Conservation (phyloP, 2,888 invertebrate genomes). For the Amiota minor region DNA sequence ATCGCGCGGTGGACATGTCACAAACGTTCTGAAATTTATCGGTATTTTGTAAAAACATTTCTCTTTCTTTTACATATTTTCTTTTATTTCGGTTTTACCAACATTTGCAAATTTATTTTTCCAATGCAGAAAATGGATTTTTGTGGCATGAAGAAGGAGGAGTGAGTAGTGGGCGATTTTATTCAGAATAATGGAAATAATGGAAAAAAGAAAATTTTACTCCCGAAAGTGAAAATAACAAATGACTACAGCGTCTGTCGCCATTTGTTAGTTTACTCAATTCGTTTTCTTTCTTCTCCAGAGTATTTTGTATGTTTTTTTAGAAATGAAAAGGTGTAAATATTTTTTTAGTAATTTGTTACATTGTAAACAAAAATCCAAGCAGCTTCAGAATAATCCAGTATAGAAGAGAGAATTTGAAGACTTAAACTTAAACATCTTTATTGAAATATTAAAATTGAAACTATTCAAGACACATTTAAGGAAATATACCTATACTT, state of each 20-base stretch:
- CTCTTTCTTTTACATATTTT: slow-evolving; percentile 42
- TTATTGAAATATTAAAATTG: no score
- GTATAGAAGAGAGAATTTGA: no score
- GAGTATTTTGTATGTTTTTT: no score
- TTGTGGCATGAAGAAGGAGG: neutral
- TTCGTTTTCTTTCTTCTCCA: neutral
- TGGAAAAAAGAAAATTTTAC: slow-evolving; percentile 39
- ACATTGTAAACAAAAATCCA: no score
- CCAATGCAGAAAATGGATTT: slow-evolving; percentile 29
- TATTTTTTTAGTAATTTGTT: no score
- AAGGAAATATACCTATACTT: no score
- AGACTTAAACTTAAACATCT: no score
- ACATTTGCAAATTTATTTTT: slow-evolving; percentile 63
- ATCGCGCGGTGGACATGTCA: slow-evolving; percentile 46
- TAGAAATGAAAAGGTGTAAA: no score
- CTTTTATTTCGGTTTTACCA: slow-evolving; percentile 33
- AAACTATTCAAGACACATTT: no score
- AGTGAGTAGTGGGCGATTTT: neutral
- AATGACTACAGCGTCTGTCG: slow-evolving; percentile 33
- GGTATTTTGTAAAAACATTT: slow-evolving; percentile 39
- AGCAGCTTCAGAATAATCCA: no score
- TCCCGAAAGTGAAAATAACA: slow-evolving; percentile 40
- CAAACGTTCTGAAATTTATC: slow-evolving; percentile 46
- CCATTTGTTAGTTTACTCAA: neutral
- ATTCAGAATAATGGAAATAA: slow-evolving; percentile 58